Base-by-base conservation (phyloP, 2,888 invertebrate species). In the Noctua pronuba region DNA sequence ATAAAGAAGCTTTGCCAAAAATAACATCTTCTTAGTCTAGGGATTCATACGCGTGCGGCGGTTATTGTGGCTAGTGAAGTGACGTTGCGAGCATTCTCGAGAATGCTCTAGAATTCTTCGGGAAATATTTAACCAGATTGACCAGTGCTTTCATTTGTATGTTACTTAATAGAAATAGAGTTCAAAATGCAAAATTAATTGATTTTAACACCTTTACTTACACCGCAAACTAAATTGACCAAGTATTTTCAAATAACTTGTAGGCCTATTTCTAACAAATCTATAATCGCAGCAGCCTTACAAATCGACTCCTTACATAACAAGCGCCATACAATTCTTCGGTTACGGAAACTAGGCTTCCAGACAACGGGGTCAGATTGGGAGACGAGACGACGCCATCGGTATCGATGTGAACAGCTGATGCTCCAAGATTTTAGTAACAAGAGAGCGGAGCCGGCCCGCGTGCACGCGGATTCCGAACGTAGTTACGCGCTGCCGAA, bases 341-440 rank as follows among this genome's bases (percentile, higher is more conserved):
- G 76, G 80, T 66, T 80, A 67, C 80, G 82, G 85, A 89, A 90
- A 91, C 88, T 92, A 92, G 94, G 93, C 90, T 91, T 91, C 88
- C 86, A 92, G 93, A 94, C 94, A 95, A 93, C 92, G 95, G 92
- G 96, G 96, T 95, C 95, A 94, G 89, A 90, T 89, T 89, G 88
- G 90, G 91, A 96, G 96, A 96, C 96, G 90, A 93, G 94, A 91
- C 94, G 96, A 91, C 96, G 96, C 96, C 96, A 92, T 81, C 86
- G 92, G 86, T 96, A 96, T 96, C 95, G 96, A 96, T 94, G 93
- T 90, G 91, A 94, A 93, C 95, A 95, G 95, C 95, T 95, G 95
- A 95, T 95, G 91, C 91, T 90, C 88, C 92, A 92, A 92, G 92
- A 93, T 93, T 92, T 95, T 91, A 95, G 95, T 94, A 91, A 92